Base-by-base conservation (phyloP, 1,140 invertebrate species). In the Acromyrmex heyeri region DNA sequence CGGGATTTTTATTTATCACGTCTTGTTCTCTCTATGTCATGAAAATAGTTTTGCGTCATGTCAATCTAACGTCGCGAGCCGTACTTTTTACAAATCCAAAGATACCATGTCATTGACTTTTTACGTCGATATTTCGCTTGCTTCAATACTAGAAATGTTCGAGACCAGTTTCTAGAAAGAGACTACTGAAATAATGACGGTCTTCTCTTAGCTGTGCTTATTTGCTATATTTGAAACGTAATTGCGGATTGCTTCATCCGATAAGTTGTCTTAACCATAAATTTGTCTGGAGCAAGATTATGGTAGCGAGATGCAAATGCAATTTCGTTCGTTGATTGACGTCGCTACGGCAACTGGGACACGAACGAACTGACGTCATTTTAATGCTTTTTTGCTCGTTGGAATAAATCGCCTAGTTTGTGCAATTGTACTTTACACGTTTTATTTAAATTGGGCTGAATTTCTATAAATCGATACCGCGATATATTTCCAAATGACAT, bases 301-400 rank as follows among this genome's bases (percentile, higher is more conserved):
- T 61, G 44, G 34, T 48, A 44, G 55, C 34, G 16, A 76, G 83
- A 92, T 90, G 89, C 90, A 92, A 91, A 92, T 92, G 90, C 89
- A 91, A 92, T 92, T 92, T 89, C 90, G 86, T 90, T 92, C 90
- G 87, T 88, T 91, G 91, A 92, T 92, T 91, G 90, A 79, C 86
- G 91, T 92, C 72, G 86, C 78, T 73, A 88, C 85, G 86, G 85
- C 85, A 76, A 92, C 91, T 27, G 57, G 87, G 61, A 88, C 76
- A 62, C 50, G 64, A 75, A 86, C 76, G 76, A 62, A 72, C 5
- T 59, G 75, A 75, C 62, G 70, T 79, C 62, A 88, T 27, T 91
- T 85, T 87, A 30, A 65, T 70, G 70, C 87, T 69, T 86, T 69
- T 59, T 78, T 75, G 2, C 76, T 27, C 14, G 18, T 21, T 10